phyloP scores from a whole-genome alignment of 2,888 invertebrate genomes.

The Rhamnusium bicolor region DNA sequence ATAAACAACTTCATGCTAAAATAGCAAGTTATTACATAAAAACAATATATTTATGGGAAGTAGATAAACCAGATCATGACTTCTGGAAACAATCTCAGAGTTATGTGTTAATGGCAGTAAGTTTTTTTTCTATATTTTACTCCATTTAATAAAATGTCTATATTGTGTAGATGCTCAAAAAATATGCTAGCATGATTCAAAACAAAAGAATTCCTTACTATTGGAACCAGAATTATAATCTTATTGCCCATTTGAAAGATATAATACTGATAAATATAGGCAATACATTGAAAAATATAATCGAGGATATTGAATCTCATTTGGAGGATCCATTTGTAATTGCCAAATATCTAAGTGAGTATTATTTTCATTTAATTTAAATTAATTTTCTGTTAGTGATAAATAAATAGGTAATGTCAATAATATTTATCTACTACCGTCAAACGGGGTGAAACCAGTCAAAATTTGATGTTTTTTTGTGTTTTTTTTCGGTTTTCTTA shows the following conservation, averaged over 20 bases:
- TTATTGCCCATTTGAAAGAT: slow-evolving; percentile 64
- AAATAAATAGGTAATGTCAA: too few relatives aligned
- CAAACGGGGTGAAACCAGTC: too few relatives aligned
- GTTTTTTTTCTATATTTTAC: slow-evolving; percentile 21
- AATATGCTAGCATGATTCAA: slow-evolving; percentile 57
- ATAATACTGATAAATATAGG: slow-evolving; percentile 65
- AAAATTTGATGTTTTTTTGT: too few relatives aligned
- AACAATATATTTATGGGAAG: slow-evolving; percentile 69
- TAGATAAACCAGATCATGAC: slow-evolving; percentile 50
- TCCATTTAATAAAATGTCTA: neutral
- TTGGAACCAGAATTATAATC: slow-evolving; percentile 68
- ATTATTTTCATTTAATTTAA: neutral
- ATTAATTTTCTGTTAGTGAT: too few relatives aligned
- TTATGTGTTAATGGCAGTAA: slow-evolving; percentile 63
- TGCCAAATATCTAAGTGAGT: slow-evolving; percentile 64
- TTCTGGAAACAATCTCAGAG: slow-evolving; percentile 60
- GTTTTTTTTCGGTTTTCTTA: too few relatives aligned
- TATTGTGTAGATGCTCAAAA: slow-evolving; percentile 66
- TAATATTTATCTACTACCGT: too few relatives aligned
- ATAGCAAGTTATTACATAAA: slow-evolving; percentile 72
- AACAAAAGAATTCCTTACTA: slow-evolving; percentile 63
- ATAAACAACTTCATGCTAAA: slow-evolving; percentile 62
- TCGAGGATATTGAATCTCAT: slow-evolving; percentile 66
- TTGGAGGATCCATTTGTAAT: slow-evolving; percentile 59
- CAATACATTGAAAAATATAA: slow-evolving; percentile 68